Evolutionary conservation across 2,888 invertebrate species (phyloP), one percentile per base, ranked within the genome.

Genomic region (Synanthedon formicaeformis): DNA sequence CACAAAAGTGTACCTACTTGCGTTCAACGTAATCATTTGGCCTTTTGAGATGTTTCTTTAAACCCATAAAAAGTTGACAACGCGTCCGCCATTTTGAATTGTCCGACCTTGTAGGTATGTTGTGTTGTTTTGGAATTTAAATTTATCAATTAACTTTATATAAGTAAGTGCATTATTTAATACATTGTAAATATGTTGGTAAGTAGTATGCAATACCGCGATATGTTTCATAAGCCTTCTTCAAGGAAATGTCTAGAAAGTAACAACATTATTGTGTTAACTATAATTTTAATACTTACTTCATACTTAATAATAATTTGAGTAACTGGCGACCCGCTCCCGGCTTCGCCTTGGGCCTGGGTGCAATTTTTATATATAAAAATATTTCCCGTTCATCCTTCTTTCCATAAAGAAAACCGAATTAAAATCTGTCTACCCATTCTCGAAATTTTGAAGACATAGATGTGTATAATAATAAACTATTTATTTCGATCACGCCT

Each of bases 31-130:
- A 64, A 65, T 60, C 62, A 60, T 56, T 34, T 60, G 61, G 58
- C 73, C 70, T 75, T 76, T 65, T 61, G 55, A 67, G 71, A 73
- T 72, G 67, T 66, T 23, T 68, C 69, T 60, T 69, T 68, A 61
- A 64, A 51, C 50, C 16, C 11, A 16, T 49, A 16, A 49, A 16
- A 13, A 51, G 10, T 41, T 48, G 51, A 40, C 53, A 52, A 57
- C 63, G 65, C 63, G 60, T 64, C 67, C 58, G 64, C 67, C 70
- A 69, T 73, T 67, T 71, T 66, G 65, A 67, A 69, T 70, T 62
- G 60, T 52, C 54, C 45, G 45, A 45, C 45, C 45, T 45, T 45
- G 45, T 13, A n/a, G 14, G 6, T 14, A 45, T 13, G 13, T 34
- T 34, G 34, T 34, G 6, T 34, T 34, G 34, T 45, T 45, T 45